Evolutionary conservation across 2,113 vertebrate species (phyloP), one percentile per base, ranked within the genome.

Genomic region (Muscicapa adusta): DNA sequence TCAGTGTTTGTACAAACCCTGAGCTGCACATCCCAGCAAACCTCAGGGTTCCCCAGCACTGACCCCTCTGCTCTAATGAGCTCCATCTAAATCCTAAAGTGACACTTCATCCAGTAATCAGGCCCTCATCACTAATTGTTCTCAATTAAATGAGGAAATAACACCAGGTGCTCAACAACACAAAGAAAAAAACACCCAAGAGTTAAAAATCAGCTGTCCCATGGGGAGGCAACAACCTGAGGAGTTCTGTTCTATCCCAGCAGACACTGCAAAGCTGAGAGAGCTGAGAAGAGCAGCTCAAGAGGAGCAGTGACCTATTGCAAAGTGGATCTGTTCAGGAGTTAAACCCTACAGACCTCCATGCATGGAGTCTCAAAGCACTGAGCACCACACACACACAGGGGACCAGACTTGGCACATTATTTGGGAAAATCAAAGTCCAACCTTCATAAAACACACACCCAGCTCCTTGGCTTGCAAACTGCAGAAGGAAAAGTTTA

Each of bases 311-410:
- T 24, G 74, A 67, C 12, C 25, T 10, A 5, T 2, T 42, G 48
- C 18, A 47, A 71, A 58, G 3, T 20, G 45, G 2, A 33, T 3
- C 42, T 66, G 16, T 10, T 53, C 16, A 48, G 38, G 20, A 77
- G 75, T 23, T 31, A 42, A 84, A n/a, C 6, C 4, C 42, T 53
- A 3, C 6, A 5, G 11, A 70, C 11, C 34, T 34, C 60, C 17
- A 25, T 1, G 38, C 12, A 53, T 5, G 1, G 6, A 12, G 13
- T 5, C 1, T 10, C 13, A 6, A 22, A 50, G 48, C 6, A 2
- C 2, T 54, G 36, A 77, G 25, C 14, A 34, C 3, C 18, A 14
- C 25, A 9, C 62, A 9, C 62, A 23, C 42, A 8, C 14, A 31
- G 42, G 22, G 20, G 0, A 17, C n/a, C 13, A 16, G 1, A 10